These are phyloP conservation scores for Zele albiditarsus DNA, from an alignment of 2,888 invertebrate genomes.

Conservation along the genomic window DNA sequence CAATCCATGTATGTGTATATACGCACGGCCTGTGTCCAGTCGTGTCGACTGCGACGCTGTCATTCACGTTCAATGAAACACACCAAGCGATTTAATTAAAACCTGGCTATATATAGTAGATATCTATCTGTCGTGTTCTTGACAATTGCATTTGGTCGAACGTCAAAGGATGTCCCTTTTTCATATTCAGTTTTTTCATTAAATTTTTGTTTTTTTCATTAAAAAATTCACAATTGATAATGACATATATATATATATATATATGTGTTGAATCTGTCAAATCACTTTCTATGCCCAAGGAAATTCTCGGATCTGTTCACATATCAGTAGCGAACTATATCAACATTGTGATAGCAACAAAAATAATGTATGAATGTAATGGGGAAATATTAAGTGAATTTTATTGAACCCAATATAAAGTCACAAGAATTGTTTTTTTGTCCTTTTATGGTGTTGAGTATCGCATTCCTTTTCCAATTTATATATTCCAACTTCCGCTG, in stretches of 20 bases:
- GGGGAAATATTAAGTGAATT: too few relatives aligned
- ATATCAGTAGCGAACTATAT: too few relatives aligned
- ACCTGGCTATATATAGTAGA: slow-evolving; percentile 8
- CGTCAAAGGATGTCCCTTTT: not conserved
- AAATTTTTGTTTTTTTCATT: not conserved
- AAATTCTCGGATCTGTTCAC: too few relatives aligned
- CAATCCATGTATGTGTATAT: not conserved
- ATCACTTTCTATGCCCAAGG: too few relatives aligned
- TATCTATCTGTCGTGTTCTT: slow-evolving; percentile 6
- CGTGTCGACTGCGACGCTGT: slow-evolving; percentile 18
- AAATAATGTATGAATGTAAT: too few relatives aligned
- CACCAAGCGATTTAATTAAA: slow-evolving; percentile 27
- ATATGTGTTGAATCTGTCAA: not conserved
- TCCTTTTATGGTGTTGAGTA: too few relatives aligned
- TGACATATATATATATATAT: not conserved
- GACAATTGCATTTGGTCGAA: slow-evolving; percentile 12
- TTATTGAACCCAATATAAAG: not conserved
- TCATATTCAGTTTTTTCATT: not conserved
- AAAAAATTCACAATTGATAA: not conserved
- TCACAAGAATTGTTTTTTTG: not conserved
- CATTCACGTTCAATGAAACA: slow-evolving; percentile 23
- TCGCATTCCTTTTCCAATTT: too few relatives aligned
- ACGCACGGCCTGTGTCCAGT: not conserved
- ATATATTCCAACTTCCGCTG: not conserved
- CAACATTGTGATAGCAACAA: too few relatives aligned